These are phyloP conservation scores for Oreochromis tanganicae DNA, from an alignment of 2,113 vertebrate genomes.

Conservation along the genomic window DNA sequence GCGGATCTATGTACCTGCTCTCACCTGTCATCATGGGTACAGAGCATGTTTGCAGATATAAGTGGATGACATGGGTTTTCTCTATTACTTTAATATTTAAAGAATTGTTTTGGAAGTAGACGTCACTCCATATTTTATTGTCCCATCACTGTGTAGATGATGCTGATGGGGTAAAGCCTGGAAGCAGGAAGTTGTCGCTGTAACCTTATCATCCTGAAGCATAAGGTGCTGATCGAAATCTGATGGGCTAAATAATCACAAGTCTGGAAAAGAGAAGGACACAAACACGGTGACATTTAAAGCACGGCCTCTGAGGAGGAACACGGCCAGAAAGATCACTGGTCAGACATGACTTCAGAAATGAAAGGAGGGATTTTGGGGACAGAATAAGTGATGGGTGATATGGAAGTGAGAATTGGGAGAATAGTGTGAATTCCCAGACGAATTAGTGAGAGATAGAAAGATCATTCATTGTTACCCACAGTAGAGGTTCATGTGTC, in stretches of 20 bases:
- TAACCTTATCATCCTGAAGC: not conserved
- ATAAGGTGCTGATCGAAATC: fast-evolving
- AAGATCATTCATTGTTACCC: not conserved
- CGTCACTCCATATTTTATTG: not conserved
- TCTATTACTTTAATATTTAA: not conserved
- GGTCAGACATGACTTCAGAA: not conserved
- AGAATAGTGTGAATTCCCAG: not conserved
- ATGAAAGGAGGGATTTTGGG: not conserved
- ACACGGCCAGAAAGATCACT: not conserved
- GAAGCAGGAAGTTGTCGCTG: not conserved
- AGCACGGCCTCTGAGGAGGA: not conserved
- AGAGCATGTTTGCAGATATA: not conserved
- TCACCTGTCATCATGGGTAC: not conserved
- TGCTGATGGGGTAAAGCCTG: not conserved
- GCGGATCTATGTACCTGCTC: fast-evolving
- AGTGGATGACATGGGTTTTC: not conserved
- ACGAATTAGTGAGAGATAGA: not conserved
- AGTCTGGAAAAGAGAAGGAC: not conserved
- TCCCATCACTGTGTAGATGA: not conserved
- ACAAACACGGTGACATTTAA: not conserved
- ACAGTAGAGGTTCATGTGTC: not conserved
- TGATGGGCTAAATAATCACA: not conserved
- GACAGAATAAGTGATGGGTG: not conserved
- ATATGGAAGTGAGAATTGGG: not conserved
- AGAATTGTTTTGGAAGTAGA: not conserved